Base-by-base conservation (phyloP, 30 jellyfish, hydroid and myxozoan species). In the Aurelia sp. region DNA sequence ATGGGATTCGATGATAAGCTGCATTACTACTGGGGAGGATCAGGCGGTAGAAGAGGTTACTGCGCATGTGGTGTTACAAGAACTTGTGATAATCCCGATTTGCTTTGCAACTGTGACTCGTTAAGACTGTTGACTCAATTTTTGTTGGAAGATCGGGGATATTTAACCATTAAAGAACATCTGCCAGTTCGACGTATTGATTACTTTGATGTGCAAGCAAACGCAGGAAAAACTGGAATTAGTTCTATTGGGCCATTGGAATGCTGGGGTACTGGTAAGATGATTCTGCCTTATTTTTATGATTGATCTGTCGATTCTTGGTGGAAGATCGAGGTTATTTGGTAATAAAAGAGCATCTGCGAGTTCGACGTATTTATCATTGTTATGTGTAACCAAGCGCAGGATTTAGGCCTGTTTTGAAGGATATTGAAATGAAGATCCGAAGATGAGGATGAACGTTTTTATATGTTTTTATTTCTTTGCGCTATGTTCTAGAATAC, bases 11-110 rank as follows among this genome's bases (percentile, higher is more conserved):
- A 94, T 62, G 97, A 94, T 66, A 81, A 73, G 20, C 84, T 94
- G 86, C 99, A 94, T 85, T 89, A 94, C 79, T 94, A 94, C 57
- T 94, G 99, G 99, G 99, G 97, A 13, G 99, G 99, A 17, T 90
- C 97, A 0, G 86, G 88, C 11, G 96, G 96, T 11, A 58, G 77
- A 47, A 93, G 97, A 75, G 96, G 97, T 44, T 89, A 84, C 71
- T 94, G 99, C 76, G 97, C 92, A 9, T 94, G 99, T 73, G 99
- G 99, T 57, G 21, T 94, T 15, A 76, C 93, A 48, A 63, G 90
- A 22, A 74, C 90, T 13, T 94, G 99, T 72, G 48, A 57, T 6
- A 44, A 61, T 33, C 72, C 61, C 16, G 78, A 71, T 6, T 65
- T 47, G 81, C 81, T 78, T 69, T 94, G 99, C 76, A 94, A 94